phyloP scores from a whole-genome alignment of 35 echinoderm and acorn worm genomes.

The Hemicentrotus pulcherrimus region DNA sequence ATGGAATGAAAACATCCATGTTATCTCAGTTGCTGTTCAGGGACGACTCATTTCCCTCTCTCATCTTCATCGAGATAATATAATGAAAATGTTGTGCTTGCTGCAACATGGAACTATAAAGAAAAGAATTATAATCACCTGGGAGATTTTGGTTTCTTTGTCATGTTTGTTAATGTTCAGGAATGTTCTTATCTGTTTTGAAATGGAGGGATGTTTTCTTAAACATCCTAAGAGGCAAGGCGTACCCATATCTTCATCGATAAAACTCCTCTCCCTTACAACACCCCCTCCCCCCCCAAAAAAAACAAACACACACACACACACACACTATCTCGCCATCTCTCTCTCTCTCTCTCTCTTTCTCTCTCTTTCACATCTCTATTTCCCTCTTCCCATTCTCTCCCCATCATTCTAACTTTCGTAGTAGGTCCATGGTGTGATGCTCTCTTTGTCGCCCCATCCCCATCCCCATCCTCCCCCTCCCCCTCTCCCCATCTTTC shows the following conservation, averaged over 20 bases:
- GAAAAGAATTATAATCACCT: neutral
- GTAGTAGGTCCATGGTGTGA: too few species aligned
- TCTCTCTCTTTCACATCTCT: neutral
- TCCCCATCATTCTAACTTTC: too few species aligned
- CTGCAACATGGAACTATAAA: neutral
- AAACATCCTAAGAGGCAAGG: neutral
- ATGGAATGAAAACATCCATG: slow-evolving; percentile 34
- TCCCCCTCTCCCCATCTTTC: neutral
- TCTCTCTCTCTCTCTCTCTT: neutral
- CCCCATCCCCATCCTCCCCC: neutral
- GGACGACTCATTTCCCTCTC: neutral
- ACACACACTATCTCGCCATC: neutral
- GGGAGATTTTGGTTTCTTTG: neutral
- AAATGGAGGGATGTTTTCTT: neutral
- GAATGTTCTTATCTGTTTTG: neutral
- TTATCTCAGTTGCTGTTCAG: slow-evolving; percentile 26
- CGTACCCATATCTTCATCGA: neutral
- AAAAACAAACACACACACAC: too few species aligned
- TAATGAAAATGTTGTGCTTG: neutral
- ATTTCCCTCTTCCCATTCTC: neutral
- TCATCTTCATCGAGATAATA: too few species aligned
- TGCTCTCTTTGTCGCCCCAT: too few species aligned
- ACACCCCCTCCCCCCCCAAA: neutral
- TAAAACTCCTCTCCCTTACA: neutral
- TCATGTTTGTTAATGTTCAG: neutral